These are phyloP conservation scores for Characodon lateralis DNA, from an alignment of 2,797 vertebrate species.

Conservation along the genomic window DNA sequence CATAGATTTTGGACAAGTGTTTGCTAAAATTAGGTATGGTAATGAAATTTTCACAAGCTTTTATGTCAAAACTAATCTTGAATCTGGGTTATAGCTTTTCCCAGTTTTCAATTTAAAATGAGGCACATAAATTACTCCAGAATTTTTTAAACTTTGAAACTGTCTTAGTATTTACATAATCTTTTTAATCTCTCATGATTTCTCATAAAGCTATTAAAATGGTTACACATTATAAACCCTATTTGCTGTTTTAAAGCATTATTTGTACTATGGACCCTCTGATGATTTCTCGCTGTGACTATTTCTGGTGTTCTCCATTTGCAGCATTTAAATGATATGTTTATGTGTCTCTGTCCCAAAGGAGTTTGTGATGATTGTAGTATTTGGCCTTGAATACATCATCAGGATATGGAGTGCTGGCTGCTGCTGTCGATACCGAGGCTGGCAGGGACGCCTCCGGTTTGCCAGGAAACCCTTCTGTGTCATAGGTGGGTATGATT, in stretches of 20 bases:
- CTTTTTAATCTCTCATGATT: no score
- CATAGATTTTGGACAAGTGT: no score
- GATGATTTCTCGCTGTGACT: neutral
- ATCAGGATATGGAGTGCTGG: conserved; percentile 98
- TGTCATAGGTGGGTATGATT: conserved; percentile 88
- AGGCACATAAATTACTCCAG: neutral
- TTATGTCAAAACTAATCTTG: no score
- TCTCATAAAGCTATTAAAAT: neutral
- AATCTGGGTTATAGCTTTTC: neutral
- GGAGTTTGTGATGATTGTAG: conserved; percentile 99
- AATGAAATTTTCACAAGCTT: no score
- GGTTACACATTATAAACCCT: neutral
- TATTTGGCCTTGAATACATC: conserved; percentile 99
- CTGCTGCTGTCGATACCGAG: conserved; percentile 97
- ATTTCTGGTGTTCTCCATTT: neutral
- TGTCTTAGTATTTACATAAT: no score
- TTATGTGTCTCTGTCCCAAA: conserved; percentile 57
- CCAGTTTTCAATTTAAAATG: neutral
- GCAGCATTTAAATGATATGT: conserved; percentile 10
- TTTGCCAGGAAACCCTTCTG: conserved; percentile 98
- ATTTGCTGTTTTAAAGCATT: neutral
- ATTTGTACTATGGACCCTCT: neutral
- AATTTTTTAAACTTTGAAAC: neutral
- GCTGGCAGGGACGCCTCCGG: conserved; percentile 97
- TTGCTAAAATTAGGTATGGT: no score